phyloP scores from a whole-genome alignment of 2,888 invertebrate species.

The Lobophora halterata region DNA sequence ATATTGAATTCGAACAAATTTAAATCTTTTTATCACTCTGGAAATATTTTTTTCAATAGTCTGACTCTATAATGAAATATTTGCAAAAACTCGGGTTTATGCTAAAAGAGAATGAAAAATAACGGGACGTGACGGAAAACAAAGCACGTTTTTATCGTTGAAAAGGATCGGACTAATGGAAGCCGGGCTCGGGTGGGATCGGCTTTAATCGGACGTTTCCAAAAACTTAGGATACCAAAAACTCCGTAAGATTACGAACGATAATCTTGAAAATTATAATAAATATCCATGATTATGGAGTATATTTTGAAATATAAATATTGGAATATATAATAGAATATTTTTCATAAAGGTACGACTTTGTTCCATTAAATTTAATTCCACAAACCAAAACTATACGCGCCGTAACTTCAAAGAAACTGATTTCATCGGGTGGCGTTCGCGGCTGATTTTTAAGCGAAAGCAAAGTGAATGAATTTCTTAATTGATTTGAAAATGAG shows the following conservation, averaged over 20 bases:
- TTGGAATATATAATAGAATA: too few species aligned
- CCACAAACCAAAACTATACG: too few species aligned
- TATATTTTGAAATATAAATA: too few species aligned
- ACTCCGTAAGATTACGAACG: slow-evolving; percentile 25
- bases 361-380: too few species aligned
- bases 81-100: slow-evolving; percentile 60
- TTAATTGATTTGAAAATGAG: slow-evolving; percentile 20
- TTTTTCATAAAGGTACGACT: too few species aligned
- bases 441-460: slow-evolving; percentile 7
- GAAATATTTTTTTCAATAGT: slow-evolving; percentile 56
- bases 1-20: slow-evolving; percentile 57
- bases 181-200: slow-evolving; percentile 48
- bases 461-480: slow-evolving; percentile 16
- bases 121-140: slow-evolving; percentile 69
- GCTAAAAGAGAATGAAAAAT: slow-evolving; percentile 65
- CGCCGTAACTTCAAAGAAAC: background rate
- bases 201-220: slow-evolving; percentile 42
- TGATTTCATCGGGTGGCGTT: background rate
- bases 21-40: slow-evolving; percentile 57
- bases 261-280: background rate
- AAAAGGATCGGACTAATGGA: slow-evolving; percentile 67
- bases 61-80: slow-evolving; percentile 63
- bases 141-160: slow-evolving; percentile 71
- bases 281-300: too few species aligned
- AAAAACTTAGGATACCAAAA: slow-evolving; percentile 32